Base-by-base conservation (phyloP, 2,888 invertebrate species). In the Alloplasta piceator region DNA sequence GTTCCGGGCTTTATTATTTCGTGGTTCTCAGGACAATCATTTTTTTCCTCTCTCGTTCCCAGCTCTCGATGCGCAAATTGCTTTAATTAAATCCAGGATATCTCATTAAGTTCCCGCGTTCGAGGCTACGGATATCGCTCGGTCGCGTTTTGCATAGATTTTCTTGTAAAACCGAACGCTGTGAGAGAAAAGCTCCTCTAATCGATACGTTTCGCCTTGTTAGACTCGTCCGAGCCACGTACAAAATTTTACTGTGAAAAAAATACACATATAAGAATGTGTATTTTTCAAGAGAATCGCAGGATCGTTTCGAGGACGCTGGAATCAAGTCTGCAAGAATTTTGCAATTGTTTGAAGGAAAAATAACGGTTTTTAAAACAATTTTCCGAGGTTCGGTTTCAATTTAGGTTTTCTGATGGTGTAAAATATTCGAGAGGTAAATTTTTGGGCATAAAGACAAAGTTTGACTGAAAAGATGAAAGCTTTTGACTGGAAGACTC, bases 51-150 rank as follows among this genome's bases (percentile, higher is more conserved):
- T 83, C 86, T 85, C 85, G 89, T 90, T 90, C 90, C 89, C 90
- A 90, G 88, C 89, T 87, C 81, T 83, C 85, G 83, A 88, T 88
- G 87, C 85, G 87, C 87, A 85, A 88, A 85, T 84, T 81, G 85
- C 84, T 85, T 88, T 87, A 88, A 88, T 88, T 88, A 87, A 87
- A 88, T 87, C 85, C 84, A 82, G 83, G 82, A 84, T 86, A 78
- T 76, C 78, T 82, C 86, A 83, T 80, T 77, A 80, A 61, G 80
- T 80, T 80, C 80, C 86, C 87, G 86, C 86, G 87, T 86, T 86
- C 84, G 85, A 85, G 76, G 84, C 56, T 70, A 56, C 55, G 36
- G 36, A 76, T 76, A 72, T 80, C 52, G 63, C 66, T 72, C 60
- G 60, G 58, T 61, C 61, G 64, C n/a, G 52, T 56, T n/a, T 14